Evolutionary conservation across 2,888 invertebrate species (phyloP), one percentile per base, ranked within the genome.

Genomic region (Meghimatium bilineatum): DNA sequence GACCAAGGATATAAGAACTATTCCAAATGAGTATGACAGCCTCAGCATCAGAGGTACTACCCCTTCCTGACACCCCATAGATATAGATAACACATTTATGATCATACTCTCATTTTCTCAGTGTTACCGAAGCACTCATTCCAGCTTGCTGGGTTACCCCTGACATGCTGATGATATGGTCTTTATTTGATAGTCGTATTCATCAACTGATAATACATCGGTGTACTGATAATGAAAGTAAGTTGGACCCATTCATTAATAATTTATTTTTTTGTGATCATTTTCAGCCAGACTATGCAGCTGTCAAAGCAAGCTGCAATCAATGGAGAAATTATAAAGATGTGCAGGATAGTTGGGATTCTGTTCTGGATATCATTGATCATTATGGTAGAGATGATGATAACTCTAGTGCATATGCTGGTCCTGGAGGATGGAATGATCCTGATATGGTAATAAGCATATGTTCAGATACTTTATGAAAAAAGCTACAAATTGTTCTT

Each of bases 401-500:
- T 93, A 94, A 95, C 44, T 97, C 98, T 90, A 96, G 97, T 85
- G 96, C 97, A 52, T 97, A 97, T 93, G 97, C 97, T 44, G 98
- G 98, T 12, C 98, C 98, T 10, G 98, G 98, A 20, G 97, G 98
- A 90, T 98, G 97, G 97, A 98, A 98, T 94, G 98, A 98, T 94
- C 98, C 98, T 49, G 98, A 98, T 92, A 98, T 98, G 98, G 97
- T 98, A 85, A 44, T 44, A 12, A n/a, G 5, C 44, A 44, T 44
- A 12, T 44, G 6, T 8, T 44, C 5, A 44, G 5, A 44, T 12
- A 8, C 44, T 44, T 44, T 44, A 44, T 44, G 44, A 12, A 44
- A n/a, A n/a, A n/a, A n/a, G n/a, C n/a, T n/a, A n/a, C n/a, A n/a
- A n/a, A n/a, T n/a, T n/a, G n/a, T n/a, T n/a, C n/a, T n/a, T n/a